These are phyloP conservation scores for Sepioteuthis lessoniana DNA, from an alignment of 2,888 invertebrate species.

Conservation along the genomic window DNA sequence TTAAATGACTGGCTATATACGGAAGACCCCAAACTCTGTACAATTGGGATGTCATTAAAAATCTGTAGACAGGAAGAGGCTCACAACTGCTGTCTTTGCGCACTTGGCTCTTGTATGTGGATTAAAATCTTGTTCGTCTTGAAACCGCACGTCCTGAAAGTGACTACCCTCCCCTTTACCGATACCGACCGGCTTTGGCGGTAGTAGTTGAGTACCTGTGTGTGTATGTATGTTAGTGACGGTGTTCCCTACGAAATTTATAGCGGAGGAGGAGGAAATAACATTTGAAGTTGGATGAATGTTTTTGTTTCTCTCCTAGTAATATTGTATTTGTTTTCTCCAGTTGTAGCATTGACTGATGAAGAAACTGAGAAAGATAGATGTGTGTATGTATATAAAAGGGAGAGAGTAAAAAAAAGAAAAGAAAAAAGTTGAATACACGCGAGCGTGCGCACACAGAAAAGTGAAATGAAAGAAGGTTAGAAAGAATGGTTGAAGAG, in stretches of 20 bases:
- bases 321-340: neutral
- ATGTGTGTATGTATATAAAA: neutral
- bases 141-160: conserved; percentile 33
- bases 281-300: neutral
- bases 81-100: neutral
- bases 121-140: conserved; percentile 18
- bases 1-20: neutral
- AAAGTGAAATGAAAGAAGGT: neutral
- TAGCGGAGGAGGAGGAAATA: neutral
- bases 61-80: neutral
- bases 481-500: neutral
- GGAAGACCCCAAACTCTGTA: neutral
- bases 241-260: neutral
- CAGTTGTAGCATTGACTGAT: neutral
- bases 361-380: neutral
- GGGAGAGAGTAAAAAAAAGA: no score
- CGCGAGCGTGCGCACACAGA: neutral
- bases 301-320: neutral
- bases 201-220: neutral
- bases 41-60: neutral
- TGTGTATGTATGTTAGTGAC: neutral
- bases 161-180: neutral
- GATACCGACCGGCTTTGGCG: neutral
- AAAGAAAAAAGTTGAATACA: neutral
- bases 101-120: neutral